Conservation (phyloP, 2,797 vertebrate species). For the Allobates femoralis region DNA sequence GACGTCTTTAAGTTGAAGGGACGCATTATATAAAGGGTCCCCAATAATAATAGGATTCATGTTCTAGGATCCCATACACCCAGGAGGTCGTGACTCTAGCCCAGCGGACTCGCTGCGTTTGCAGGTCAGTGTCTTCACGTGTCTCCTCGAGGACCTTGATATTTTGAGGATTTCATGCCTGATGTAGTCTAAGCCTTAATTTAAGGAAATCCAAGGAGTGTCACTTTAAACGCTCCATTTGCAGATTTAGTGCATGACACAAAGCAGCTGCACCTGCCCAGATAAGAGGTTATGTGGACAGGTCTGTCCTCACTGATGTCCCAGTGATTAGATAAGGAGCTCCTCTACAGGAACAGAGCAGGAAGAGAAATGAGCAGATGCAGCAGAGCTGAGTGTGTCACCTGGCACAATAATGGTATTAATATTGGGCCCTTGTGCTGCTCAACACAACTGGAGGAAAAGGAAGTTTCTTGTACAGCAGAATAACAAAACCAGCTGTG, state of each 20-base stretch:
- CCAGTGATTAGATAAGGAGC: conserved; percentile 6
- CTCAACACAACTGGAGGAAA: too few species aligned
- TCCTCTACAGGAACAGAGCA: not conserved
- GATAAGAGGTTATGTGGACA: not conserved
- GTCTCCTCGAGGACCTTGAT: not conserved
- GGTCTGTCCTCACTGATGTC: not conserved
- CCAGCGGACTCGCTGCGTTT: not conserved
- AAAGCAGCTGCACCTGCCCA: not conserved
- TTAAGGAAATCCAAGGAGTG: not conserved
- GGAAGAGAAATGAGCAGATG: not conserved
- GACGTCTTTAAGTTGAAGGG: not conserved
- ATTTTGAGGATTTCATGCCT: not conserved
- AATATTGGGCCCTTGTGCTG: not conserved
- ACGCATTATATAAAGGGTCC: not conserved
- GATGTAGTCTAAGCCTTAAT: not conserved
- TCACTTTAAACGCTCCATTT: conserved; percentile 15
- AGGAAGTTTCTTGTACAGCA: not conserved
- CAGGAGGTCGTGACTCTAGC: not conserved
- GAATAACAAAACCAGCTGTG: not conserved
- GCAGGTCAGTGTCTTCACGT: not conserved
- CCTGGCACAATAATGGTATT: not conserved
- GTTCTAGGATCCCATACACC: not conserved
- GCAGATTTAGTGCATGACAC: conserved; percentile 6
- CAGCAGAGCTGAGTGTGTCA: not conserved
- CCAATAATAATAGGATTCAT: not conserved